phyloP scores from a whole-genome alignment of 2,888 invertebrate species.

The Drosophila nigricruria region DNA sequence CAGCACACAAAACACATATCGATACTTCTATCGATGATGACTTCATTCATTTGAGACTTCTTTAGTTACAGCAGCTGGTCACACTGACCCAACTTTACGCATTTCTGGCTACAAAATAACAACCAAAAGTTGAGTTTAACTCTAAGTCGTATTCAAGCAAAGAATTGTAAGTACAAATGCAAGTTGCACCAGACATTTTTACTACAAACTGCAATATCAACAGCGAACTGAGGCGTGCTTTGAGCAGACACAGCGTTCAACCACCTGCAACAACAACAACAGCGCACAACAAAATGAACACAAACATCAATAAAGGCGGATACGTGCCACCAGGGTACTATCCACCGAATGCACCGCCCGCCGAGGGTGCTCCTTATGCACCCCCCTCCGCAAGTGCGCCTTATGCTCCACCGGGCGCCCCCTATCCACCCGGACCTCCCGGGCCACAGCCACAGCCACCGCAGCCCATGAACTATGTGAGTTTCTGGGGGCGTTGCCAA shows the following conservation, averaged over 20 bases:
- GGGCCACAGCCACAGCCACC: conserved; percentile 49
- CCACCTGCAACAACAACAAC: conserved; percentile 28
- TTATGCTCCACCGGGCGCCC: conserved; percentile 39
- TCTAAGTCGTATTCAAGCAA: neutral
- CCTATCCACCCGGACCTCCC: conserved; percentile 27
- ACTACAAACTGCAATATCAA: neutral
- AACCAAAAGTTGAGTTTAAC: neutral
- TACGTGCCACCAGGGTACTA: conserved; percentile 82
- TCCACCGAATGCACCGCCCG: conserved; percentile 69
- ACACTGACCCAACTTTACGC: neutral
- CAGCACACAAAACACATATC: neutral
- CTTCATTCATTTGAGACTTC: neutral
- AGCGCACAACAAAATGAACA: conserved; percentile 60
- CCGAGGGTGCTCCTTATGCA: conserved; percentile 45
- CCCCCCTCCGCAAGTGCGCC: conserved; percentile 12
- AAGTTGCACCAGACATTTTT: neutral
- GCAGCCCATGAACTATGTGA: conserved; percentile 74
- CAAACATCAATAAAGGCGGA: conserved; percentile 82
- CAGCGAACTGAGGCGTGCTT: conserved; percentile 7
- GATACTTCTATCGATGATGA: neutral
- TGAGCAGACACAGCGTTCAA: conserved; percentile 12
- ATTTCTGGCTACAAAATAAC: neutral
- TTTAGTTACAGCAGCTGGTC: rapidly evolving
- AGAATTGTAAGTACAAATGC: neutral
- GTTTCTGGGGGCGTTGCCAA: conserved; percentile 50